phyloP scores from a whole-genome alignment of 1,140 invertebrate species.

The Drosophila nigromelanica region DNA sequence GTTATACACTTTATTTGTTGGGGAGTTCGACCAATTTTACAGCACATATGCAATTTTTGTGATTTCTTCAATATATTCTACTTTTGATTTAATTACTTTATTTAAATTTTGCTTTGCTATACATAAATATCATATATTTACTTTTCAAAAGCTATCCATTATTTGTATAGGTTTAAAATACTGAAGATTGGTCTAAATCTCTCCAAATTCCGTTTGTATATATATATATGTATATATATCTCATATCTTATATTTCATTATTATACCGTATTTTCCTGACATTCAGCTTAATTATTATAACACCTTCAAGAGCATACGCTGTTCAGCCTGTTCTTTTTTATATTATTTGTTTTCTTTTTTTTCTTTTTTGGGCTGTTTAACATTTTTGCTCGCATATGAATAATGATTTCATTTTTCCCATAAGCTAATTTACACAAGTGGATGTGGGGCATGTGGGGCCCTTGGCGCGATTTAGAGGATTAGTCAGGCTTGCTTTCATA shows the following conservation, averaged over 20 bases:
- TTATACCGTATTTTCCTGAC: not conserved
- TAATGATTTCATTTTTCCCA: slow-evolving; percentile 83
- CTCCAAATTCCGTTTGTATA: too few species aligned
- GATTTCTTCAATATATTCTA: too few species aligned
- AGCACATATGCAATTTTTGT: not conserved
- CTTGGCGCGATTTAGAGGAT: slow-evolving; percentile 82
- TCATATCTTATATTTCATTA: not conserved
- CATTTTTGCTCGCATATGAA: slow-evolving; percentile 74
- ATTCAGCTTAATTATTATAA: slow-evolving; percentile 42
- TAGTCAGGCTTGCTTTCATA: slow-evolving; percentile 83
- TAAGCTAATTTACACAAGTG: slow-evolving; percentile 83
- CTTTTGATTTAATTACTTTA: too few species aligned
- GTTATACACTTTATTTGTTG: slow-evolving; percentile 2
- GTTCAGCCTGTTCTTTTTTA: slow-evolving; percentile 16
- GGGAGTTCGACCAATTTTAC: not conserved
- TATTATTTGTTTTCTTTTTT: slow-evolving; percentile 23
- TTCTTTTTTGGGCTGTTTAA: slow-evolving; percentile 64
- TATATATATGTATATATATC: too few species aligned
- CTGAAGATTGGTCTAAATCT: not conserved
- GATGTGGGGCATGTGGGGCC: slow-evolving; percentile 64
- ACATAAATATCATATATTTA: too few species aligned
- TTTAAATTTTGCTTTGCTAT: too few species aligned
- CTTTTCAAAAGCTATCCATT: too few species aligned
- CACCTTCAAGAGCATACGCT: slow-evolving; percentile 50
- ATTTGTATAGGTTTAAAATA: not conserved